Evolutionary conservation across 2,797 vertebrate genomes (phyloP), one percentile per base, ranked within the genome.

Genomic region (Crocidura indochinensis): DNA sequence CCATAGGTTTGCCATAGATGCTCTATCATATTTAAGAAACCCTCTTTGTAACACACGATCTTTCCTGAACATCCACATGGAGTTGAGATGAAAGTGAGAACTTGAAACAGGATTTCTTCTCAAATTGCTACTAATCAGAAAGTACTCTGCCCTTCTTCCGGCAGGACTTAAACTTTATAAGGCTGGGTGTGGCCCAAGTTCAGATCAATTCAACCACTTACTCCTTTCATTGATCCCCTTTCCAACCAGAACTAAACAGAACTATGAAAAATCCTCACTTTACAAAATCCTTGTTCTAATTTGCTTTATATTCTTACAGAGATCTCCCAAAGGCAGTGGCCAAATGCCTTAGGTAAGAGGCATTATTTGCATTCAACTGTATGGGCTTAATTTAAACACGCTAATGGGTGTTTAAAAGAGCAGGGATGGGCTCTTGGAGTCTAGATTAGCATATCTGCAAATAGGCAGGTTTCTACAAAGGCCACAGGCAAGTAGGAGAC

Each of bases 341-440:
- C 44, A 87, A 87, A 88, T 12, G 10, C 64, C 29, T 7, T 8
- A 2, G 10, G 10, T 87, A 7, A 15, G 81, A 31, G 53, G 26
- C 11, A 29, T 78, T 90, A 73, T 87, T 76, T 80, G 68, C 79
- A 94, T 68, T 31, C 47, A 47, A 80, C 85, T 46, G 68, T 65
- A 27, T 64, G 56, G 44, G 47, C 29, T 38, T 38, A 8, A 56
- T 71, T 81, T 79, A 29, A 76, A 73, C 74, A 53, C 1, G 0
- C 46, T 11, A 60, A 4, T 75, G 27, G 5, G 17, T 31, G 53
- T 83, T 76, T 44, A 56, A 51, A 38, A 38, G 38, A 71, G 38
- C 22, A 38, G 11, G 4, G 29, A 3, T 17, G 12, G 19, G 65
- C 31, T 88, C 49, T 68, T 47, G 44, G 46, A 93, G 87, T 65